Evolutionary conservation across 1,140 invertebrate genomes (phyloP), one percentile per base, ranked within the genome.

Genomic region (Neoseiulus cucumeris): DNA sequence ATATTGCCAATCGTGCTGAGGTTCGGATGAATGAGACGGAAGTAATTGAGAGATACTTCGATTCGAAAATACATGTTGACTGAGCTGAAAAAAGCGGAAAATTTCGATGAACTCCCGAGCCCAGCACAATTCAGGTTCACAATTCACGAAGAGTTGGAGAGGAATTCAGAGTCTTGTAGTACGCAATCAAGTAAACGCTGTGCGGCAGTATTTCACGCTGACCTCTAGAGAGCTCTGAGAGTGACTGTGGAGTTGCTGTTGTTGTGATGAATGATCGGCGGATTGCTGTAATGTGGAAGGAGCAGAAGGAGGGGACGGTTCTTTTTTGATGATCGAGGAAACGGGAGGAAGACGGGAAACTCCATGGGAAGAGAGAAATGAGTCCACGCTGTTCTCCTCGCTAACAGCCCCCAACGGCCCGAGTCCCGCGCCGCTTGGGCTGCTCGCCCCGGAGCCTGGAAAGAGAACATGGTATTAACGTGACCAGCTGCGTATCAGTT

Each of bases 341-440:
- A 59, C 51, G 9, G 51, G 51, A 25, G 51, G 51, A 33, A 59
- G 51, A 25, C 51, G 51, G 33, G 51, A 59, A 59, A 59, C 51
- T 22, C 45, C 45, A 9, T 59, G 51, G 14, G 51, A 59, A 25
- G 51, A 59, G 14, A 59, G 51, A 9, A 59, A 59, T 18, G 51
- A 59, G 51, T 59, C 51, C 25, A 59, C 51, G 22, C 51, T 59
- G 51, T 59, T 59, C 25, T 59, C 51, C 33, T 59, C 51, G 51
- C 51, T 59, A 28, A 47, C 45, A 14, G 51, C 14, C 14, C 51
- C 51, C 22, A 59, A 25, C 12, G 51, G 17, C 14, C 51, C 51
- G 14, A 59, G 51, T 29, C 51, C 51, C 51, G 51, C 22, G 22
- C 51, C 51, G 22, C 22, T 59, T 59, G 51, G 51, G 22, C 51